These are phyloP conservation scores for Rostrhamus sociabilis DNA, from an alignment of 2,797 vertebrate species.

Conservation along the genomic window DNA sequence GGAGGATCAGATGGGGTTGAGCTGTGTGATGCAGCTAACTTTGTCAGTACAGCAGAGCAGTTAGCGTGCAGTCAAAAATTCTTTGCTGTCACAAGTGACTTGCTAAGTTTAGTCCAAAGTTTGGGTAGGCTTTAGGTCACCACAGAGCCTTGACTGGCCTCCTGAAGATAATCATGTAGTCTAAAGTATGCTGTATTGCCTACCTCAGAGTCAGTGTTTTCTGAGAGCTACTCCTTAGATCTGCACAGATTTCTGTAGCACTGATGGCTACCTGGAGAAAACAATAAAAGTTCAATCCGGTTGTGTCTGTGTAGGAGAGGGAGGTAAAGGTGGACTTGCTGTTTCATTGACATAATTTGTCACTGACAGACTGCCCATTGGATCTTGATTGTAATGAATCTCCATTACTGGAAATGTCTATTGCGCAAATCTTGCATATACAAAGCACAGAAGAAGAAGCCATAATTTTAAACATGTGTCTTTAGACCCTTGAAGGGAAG, in stretches of 20 bases:
- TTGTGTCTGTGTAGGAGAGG: neutral
- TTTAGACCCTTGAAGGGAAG: neutral
- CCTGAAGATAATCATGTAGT: neutral
- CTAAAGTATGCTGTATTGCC: neutral
- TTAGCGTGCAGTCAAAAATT: neutral
- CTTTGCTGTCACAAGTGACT: neutral
- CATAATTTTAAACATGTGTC: neutral
- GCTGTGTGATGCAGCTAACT: neutral
- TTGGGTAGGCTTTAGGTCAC: neutral
- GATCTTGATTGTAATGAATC: neutral
- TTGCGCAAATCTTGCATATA: neutral
- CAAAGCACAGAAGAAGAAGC: neutral
- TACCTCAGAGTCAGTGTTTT: neutral
- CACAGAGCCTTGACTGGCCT: neutral
- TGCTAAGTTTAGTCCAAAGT: neutral
- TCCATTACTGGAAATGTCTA: neutral
- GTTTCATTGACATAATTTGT: neutral
- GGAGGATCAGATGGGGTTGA: constrained; percentile 42
- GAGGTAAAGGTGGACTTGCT: neutral
- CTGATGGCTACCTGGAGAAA: neutral
- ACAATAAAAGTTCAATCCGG: neutral
- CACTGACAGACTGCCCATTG: neutral
- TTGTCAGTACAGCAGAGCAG: neutral
- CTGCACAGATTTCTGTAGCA: neutral
- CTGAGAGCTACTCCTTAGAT: neutral